A percentile compares a stretch with the other conserved stretches of the same genome.
These are phyloP conservation scores for Eurystomus glaucurus DNA, from an alignment of 2,797 vertebrate species.

Conservation along the genomic window DNA sequence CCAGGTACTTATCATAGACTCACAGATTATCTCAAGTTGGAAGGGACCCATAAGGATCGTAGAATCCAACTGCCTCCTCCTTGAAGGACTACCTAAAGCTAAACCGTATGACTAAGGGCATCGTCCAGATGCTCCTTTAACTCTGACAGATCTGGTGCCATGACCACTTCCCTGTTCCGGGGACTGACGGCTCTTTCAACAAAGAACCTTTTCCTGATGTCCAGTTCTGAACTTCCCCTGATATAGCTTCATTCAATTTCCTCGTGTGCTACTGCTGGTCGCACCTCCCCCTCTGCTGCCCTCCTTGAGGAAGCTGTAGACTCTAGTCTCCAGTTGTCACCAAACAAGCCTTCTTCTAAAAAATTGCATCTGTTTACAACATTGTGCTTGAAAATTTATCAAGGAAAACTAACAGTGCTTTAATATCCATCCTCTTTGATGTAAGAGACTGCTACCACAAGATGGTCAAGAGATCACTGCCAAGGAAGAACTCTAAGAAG, in stretches of 20 bases:
- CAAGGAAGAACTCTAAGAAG: background rate
- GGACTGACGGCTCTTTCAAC: accelerated
- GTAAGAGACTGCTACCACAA: background rate
- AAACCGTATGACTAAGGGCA: accelerated
- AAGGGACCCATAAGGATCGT: background rate
- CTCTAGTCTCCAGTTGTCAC: background rate
- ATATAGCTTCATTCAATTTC: background rate
- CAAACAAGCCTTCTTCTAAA: background rate
- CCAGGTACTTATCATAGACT: background rate
- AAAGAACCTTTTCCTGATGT: background rate
- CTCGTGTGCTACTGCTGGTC: accelerated
- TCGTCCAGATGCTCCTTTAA: background rate
- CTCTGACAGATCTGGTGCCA: background rate
- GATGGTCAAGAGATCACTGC: background rate
- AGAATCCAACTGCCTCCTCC: background rate
- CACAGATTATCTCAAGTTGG: accelerated
- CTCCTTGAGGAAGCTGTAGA: background rate
- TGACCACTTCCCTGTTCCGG: background rate
- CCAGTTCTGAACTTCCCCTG: background rate
- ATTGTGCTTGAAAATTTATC: background rate
- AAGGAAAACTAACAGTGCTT: background rate
- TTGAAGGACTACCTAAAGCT: background rate
- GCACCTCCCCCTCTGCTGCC: accelerated
- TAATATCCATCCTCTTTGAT: background rate
- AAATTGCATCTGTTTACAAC: background rate